Evolutionary conservation across 2,113 vertebrate genomes (phyloP).

Genomic region (Chunga burmeisteri): DNA sequence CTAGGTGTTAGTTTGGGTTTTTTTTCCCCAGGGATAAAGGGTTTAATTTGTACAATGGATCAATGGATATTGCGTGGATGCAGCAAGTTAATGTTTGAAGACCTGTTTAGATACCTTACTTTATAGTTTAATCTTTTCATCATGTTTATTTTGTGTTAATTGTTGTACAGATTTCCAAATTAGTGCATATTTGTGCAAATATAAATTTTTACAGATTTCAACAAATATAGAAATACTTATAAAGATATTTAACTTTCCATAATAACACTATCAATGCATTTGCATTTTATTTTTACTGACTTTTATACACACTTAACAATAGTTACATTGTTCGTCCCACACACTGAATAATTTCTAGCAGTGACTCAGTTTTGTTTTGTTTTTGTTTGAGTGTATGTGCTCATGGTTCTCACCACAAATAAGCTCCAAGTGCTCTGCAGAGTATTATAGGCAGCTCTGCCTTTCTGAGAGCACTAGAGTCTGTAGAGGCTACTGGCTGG

Average conservation of each 20-base stretch:
- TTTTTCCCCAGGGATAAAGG: fast-evolving
- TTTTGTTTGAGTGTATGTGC: neutral
- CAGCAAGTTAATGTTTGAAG: neutral
- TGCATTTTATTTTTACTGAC: neutral
- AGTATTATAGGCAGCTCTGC: neutral
- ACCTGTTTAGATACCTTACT: neutral
- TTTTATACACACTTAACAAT: neutral
- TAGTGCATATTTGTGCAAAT: neutral
- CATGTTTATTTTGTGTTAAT: neutral
- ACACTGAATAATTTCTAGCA: neutral
- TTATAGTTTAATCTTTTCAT: neutral
- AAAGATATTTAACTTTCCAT: neutral
- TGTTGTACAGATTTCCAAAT: neutral
- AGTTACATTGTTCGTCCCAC: neutral
- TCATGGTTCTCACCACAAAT: neutral
- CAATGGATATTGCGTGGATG: neutral
- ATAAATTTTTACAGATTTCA: neutral
- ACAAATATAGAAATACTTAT: neutral
- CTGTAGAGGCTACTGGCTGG: neutral
- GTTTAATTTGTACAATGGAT: neutral
- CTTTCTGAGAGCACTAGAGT: neutral
- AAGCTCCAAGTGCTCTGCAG: neutral
- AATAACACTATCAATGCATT: neutral
- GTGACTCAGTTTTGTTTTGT: neutral
- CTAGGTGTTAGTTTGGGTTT: neutral